A percentile compares a stretch with the other conserved stretches of the same genome.
Evolutionary conservation across 2,797 vertebrate genomes (phyloP).

Genomic region (Hafferia zeledoni): DNA sequence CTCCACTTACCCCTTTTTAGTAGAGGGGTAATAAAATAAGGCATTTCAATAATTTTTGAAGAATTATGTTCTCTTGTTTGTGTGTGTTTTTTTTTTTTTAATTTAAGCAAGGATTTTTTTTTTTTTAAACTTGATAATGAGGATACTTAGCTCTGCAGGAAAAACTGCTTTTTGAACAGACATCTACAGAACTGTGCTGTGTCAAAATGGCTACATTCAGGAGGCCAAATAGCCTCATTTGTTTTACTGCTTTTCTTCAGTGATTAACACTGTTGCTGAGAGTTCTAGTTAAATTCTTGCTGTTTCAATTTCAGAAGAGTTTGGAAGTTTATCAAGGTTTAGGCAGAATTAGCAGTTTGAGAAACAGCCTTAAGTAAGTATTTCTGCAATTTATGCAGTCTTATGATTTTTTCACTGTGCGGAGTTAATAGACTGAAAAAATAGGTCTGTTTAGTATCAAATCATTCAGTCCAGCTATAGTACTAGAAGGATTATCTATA

Average conservation of each 20-base stretch:
- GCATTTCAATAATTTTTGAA: conserved; percentile 61
- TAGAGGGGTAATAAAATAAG: background rate
- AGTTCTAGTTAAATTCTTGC: conserved; percentile 45
- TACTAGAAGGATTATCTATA: background rate
- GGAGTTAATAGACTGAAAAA: background rate
- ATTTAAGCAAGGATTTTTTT: background rate
- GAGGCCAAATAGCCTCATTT: conserved; percentile 25
- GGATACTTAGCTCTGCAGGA: conserved; percentile 59
- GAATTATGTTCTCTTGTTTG: conserved; percentile 41
- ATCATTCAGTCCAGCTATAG: background rate
- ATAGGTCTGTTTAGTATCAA: background rate
- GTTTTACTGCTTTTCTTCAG: conserved; percentile 31
- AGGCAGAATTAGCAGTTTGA: background rate
- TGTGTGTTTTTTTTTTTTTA: background rate
- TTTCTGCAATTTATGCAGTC: conserved; percentile 7
- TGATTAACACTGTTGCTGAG: conserved; percentile 43
- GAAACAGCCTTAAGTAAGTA: background rate
- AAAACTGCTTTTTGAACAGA: conserved; percentile 68
- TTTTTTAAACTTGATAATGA: conserved; percentile 42
- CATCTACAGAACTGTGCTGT: conserved; percentile 35
- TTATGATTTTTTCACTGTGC: background rate
- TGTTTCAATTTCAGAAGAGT: conserved; percentile 3
- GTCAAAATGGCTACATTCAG: background rate
- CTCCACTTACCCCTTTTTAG: conserved; percentile 58
- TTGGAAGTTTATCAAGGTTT: background rate